Evolutionary conservation across 2,888 invertebrate species (phyloP), one percentile per base, ranked within the genome.

Genomic region (Clostera curtula): DNA sequence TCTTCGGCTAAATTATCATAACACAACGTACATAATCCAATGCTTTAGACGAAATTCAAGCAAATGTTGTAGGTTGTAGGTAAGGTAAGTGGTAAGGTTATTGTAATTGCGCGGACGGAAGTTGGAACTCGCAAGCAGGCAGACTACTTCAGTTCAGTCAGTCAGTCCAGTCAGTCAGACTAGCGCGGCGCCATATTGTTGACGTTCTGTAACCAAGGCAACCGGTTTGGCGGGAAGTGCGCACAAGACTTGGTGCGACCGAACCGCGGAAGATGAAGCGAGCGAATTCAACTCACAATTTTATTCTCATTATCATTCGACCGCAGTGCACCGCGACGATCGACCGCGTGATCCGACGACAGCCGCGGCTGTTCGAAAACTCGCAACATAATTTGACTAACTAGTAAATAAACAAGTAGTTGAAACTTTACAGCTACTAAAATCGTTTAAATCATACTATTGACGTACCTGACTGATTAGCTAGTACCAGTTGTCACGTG

Each of bases 311-410:
- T n/a, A n/a, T n/a, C 70, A 75, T 73, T 77, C 79, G 82, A 80
- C 79, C 80, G 80, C 77, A 79, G 82, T 82, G 72, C 75, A 73
- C 70, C 67, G 79, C 79, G 69, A 72, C 60, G 65, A 66, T 47
- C 70, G 69, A 71, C 61, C 70, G 62, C 62, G 57, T 56, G 49
- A 49, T 41, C 37, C 75, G 71, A 77, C 79, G 77, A 77, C 80
- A 70, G 77, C 77, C 48, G 33, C 38, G 59, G 76, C 80, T 79
- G 76, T 62, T 64, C 76, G 77, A 80, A 71, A 45, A 51, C 47
- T 56, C 49, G 56, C 61, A 47, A 62, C 40, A 54, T 40, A 49
- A 47, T 53, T 55, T 48, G 47, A 40, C 44, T 27, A 21, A 36
- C 22, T 50, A 52, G 28, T 48, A 47, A 44, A 50, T 46, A 49